A percentile compares a stretch with the other conserved stretches of the same genome.
Evolutionary conservation across 2,113 vertebrate genomes (phyloP).

Genomic region (Falco punctatus): DNA sequence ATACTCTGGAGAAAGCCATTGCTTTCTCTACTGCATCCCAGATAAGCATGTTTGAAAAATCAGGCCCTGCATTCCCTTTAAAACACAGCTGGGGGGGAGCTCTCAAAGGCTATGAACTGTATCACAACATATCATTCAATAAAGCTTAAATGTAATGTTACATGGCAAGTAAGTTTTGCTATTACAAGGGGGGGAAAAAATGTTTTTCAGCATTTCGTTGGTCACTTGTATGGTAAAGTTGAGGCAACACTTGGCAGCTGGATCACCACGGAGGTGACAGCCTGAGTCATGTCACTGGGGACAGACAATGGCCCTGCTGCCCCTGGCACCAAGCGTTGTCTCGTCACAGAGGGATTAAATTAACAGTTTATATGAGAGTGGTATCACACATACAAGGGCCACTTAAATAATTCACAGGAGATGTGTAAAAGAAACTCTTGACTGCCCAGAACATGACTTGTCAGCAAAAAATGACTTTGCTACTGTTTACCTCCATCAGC

Average conservation of each 20-base stretch:
- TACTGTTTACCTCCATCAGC: neutral
- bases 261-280: neutral
- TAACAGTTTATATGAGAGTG: neutral
- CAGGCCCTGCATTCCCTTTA: neutral
- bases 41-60: neutral
- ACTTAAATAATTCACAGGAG: neutral
- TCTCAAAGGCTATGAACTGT: neutral
- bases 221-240: neutral
- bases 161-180: neutral
- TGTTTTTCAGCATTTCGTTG: neutral
- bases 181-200: neutral
- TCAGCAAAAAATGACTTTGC: neutral
- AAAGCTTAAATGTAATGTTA: neutral
- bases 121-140: neutral
- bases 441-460: fast-evolving
- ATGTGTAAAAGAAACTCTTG: neutral
- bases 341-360: neutral
- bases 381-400: neutral
- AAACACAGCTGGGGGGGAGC: fast-evolving
- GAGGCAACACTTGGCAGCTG: neutral
- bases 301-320: fast-evolving
- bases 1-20: neutral
- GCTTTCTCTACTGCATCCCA: neutral
- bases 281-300: fast-evolving
- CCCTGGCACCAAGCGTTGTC: fast-evolving